Base-by-base conservation (phyloP, 2,113 vertebrate genomes). In the Tenebrosternarchus preto region DNA sequence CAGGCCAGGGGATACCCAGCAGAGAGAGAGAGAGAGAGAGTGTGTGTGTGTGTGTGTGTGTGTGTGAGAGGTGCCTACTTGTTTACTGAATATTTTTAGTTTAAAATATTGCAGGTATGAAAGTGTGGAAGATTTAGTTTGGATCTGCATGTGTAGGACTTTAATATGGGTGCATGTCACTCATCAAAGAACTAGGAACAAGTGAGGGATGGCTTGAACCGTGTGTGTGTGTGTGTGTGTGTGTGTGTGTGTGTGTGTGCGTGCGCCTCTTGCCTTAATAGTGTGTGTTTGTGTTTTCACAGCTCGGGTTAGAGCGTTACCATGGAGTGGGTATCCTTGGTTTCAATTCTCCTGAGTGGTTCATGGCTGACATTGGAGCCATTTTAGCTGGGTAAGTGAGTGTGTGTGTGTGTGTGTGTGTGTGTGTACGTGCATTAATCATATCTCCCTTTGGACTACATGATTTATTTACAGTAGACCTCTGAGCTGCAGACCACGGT, bases 301-400 rank as follows among this genome's bases (percentile, higher is more conserved):
- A 99, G 97, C 92, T 99, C 64, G 98, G 98, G 0, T 84, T 99
- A 80, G 70, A 96, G 85, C 94, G 94, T 4, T 96, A 92, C 92
- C 95, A 96, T 0, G 94, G 95, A 0, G 96, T 99, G 0, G 94
- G 96, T 29, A 97, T 99, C 85, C 87, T 99, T 86, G 98, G 97
- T 9, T 98, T 96, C 80, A 99, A 99, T 91, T 95, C 97, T 0
- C 36, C 79, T 0, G 95, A 98, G 91, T 99, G 98, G 98, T 93
- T 96, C 76, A 90, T 97, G 3, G 76, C 96, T 0, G 95, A 96
- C 80, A 85, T 99, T 0, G 96, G 90, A 4, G 88, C 96, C 9
- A 96, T 98, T 87, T 69, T 98, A 16, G 96, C 96, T 1, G 96
- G 97, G 97, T 99, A 90, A 92, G 27, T 75, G 36, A 78, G 16